These are phyloP conservation scores for Indri indri DNA, from an alignment of 2,113 vertebrate species.

Conservation along the genomic window DNA sequence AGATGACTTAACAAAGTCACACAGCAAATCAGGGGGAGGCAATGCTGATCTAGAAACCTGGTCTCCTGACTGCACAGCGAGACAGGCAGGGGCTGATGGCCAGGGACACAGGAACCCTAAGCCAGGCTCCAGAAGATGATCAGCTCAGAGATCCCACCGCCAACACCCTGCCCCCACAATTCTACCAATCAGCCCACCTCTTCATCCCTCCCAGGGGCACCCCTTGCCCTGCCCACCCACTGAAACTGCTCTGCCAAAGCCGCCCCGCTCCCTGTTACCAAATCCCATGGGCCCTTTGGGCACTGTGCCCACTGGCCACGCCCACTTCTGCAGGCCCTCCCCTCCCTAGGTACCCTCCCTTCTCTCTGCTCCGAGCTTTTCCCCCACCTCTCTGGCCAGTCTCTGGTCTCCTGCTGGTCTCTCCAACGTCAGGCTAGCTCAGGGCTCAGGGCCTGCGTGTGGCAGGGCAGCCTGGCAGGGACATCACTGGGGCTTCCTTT, in stretches of 20 bases:
- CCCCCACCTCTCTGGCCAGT: background rate
- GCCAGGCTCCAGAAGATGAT: background rate
- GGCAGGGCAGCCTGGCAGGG: background rate
- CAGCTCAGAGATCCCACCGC: background rate
- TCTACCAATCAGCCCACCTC: background rate
- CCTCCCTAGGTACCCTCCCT: background rate
- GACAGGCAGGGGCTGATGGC: background rate
- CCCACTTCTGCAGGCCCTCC: background rate
- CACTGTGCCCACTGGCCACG: background rate
- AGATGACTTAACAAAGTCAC: background rate
- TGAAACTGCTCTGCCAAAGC: background rate
- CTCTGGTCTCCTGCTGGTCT: background rate
- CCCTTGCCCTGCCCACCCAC: background rate
- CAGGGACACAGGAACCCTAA: background rate
- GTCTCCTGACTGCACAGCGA: fast-evolving
- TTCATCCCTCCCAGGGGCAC: background rate
- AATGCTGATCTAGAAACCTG: background rate
- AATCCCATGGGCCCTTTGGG: background rate
- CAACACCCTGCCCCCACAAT: background rate
- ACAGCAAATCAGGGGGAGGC: fast-evolving
- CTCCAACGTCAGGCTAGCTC: background rate
- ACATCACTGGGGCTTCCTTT: fast-evolving
- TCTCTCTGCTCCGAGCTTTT: background rate
- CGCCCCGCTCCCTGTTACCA: no score
- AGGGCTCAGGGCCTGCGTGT: background rate